phyloP scores from a whole-genome alignment of 2,888 invertebrate species.

The Nesidiocoris tenuis region DNA sequence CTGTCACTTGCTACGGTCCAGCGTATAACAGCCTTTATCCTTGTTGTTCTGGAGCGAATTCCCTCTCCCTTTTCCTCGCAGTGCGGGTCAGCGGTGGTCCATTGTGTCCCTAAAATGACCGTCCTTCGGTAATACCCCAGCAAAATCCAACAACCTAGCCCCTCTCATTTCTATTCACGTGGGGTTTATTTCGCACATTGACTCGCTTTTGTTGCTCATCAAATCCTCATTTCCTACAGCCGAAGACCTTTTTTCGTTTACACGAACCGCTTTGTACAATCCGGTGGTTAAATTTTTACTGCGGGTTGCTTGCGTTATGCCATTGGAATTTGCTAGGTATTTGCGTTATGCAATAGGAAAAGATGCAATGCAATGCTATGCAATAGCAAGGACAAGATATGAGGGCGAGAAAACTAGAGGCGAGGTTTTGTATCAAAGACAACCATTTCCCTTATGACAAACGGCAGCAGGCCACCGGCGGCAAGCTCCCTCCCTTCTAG shows the following conservation, averaged over 20 bases:
- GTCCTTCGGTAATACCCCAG: not conserved
- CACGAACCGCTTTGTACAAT: not conserved
- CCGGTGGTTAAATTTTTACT: too few species aligned
- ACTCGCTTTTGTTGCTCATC: constrained; percentile 20
- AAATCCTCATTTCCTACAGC: constrained; percentile 2
- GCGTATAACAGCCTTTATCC: not conserved
- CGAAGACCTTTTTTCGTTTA: not conserved
- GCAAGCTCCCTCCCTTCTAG: too few species aligned
- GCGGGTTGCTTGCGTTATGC: too few species aligned
- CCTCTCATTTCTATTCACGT: constrained; percentile 16
- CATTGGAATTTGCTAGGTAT: too few species aligned
- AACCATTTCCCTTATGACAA: too few species aligned
- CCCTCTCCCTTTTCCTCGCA: not conserved
- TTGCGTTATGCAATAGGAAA: too few species aligned
- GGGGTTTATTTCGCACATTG: constrained; percentile 29
- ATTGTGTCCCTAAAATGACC: not conserved
- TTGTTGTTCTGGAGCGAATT: not conserved
- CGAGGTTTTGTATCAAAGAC: too few species aligned
- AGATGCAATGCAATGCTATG: too few species aligned
- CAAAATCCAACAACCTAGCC: not conserved
- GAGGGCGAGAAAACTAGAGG: too few species aligned
- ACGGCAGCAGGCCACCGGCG: too few species aligned
- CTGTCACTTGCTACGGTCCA: not conserved
- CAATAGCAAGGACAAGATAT: too few species aligned
- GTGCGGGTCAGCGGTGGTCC: not conserved